Conservation (phyloP, 2,888 invertebrate genomes). For the Andrena minutula region DNA sequence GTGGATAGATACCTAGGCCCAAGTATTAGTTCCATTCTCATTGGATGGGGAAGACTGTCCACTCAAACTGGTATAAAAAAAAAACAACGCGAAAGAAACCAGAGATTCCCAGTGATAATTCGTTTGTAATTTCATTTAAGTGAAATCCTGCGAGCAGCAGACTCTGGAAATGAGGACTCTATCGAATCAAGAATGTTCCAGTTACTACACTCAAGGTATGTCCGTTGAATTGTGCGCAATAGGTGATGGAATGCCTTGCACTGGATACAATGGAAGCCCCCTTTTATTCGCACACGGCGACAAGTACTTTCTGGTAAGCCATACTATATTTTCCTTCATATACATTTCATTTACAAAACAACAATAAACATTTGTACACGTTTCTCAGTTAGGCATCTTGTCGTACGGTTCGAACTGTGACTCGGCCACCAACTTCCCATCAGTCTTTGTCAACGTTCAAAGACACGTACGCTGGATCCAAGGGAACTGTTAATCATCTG, state of each 20-base stretch:
- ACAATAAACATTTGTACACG: conserved; percentile 27
- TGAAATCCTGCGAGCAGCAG: conserved; percentile 86
- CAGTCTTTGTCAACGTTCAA: conserved; percentile 91
- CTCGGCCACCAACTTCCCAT: conserved; percentile 90
- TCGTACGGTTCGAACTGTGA: conserved; percentile 93
- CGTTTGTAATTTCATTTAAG: conserved; percentile 63
- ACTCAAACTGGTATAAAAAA: conserved; percentile 85
- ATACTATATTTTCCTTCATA: not conserved
- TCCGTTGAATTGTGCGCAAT: conserved; percentile 91
- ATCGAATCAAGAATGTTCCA: conserved; percentile 88
- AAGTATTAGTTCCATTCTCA: conserved; percentile 87
- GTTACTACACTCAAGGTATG: conserved; percentile 87
- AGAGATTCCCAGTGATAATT: not conserved
- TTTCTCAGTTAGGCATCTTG: conserved; percentile 90
- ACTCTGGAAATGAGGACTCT: conserved; percentile 89
- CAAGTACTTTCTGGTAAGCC: conserved; percentile 88
- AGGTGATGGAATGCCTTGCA: conserved; percentile 90
- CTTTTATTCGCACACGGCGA: conserved; percentile 88
- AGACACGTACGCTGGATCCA: conserved; percentile 92
- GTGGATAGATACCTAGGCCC: conserved; percentile 80
- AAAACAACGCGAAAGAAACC: not conserved
- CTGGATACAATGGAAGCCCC: conserved; percentile 93
- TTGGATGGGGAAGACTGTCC: conserved; percentile 92
- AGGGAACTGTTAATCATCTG: conserved; percentile 86
- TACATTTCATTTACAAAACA: conserved; percentile 31